Evolutionary conservation across 2,888 invertebrate species (phyloP), one percentile per base, ranked within the genome.

Genomic region (Stegana nigrithorax): DNA sequence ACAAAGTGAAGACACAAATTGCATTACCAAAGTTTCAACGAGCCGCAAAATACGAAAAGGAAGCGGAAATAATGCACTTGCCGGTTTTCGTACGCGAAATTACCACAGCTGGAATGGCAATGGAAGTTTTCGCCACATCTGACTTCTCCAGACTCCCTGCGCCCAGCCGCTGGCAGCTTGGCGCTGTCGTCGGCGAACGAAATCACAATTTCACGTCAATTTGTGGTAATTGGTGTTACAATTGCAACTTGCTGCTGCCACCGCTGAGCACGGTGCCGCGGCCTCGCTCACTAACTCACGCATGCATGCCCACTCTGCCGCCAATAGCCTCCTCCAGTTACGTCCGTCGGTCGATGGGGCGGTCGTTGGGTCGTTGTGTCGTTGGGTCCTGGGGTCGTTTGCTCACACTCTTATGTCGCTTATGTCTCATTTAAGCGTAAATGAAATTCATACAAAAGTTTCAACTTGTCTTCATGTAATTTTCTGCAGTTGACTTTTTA

Each of bases 221-320:
- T 78, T 78, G 77, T 73, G 77, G 77, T 78, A 78, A 78, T 78
- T 78, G 78, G 78, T 77, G 77, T 71, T 77, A 77, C 59, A 76
- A 78, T 76, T 78, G 75, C 78, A 75, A 71, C 76, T 78, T 72
- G 45, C 6, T 39, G 39, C 39, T 39, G 39, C 14, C 17, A 39
- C 39, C 39, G 39, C 39, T 39, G 14, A 39, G 17, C 39, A 39
- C 7, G n/a, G n/a, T n/a, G n/a, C 17, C 17, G 39, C 39, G 17
- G 32, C 21, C 12, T 36, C 8, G 14, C 12, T 36, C 53, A 29
- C 8, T 10, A 29, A 29, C 10, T 29, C 29, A 29, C n/a, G 29
- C 39, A 39, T 39, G 6, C 39, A 26, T 10, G 14, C 45, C 21
- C 8, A 21, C 45, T 45, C 21, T 17, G 45, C 45, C 21, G n/a